Percentiles rank a stretch among this genome's conserved stretches.
Conservation (phyloP, 92 coral and sea anemone species). For the Porites divaricata region DNA sequence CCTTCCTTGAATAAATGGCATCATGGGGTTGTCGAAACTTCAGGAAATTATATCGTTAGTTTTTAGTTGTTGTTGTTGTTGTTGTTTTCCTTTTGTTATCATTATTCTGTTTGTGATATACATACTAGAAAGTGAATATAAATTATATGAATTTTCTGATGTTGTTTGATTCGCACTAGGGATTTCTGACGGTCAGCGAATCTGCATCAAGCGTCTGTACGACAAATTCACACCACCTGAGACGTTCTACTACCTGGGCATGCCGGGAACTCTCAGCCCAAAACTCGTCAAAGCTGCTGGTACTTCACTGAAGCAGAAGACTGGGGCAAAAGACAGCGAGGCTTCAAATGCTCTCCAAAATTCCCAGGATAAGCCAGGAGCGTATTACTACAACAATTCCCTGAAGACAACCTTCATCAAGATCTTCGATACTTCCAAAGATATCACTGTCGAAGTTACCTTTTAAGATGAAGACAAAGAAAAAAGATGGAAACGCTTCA, state of each 20-base stretch:
- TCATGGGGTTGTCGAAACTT: too few species aligned
- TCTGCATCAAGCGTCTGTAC: constrained; percentile 69
- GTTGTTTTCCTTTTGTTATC: too few species aligned
- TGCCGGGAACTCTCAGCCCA: constrained; percentile 67
- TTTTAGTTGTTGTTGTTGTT: too few species aligned
- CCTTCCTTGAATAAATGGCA: too few species aligned
- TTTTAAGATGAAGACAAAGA: constrained; percentile 29
- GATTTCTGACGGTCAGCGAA: constrained; percentile 53
- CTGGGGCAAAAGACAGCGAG: constrained; percentile 44
- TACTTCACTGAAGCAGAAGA: constrained; percentile 25
- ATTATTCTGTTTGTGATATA: too few species aligned
- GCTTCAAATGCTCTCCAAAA: constrained; percentile 53
- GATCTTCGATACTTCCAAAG: constrained; percentile 48
- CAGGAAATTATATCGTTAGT: too few species aligned
- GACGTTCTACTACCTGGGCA: constrained; percentile 65
- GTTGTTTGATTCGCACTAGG: constrained; percentile 24
- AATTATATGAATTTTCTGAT: background rate
- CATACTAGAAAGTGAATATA: too few species aligned
- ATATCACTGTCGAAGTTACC: constrained; percentile 54
- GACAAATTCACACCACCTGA: constrained; percentile 74
- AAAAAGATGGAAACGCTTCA: background rate
- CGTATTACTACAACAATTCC: constrained; percentile 66
- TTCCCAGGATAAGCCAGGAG: constrained; percentile 31
- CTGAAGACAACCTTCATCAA: constrained; percentile 72
- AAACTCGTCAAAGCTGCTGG: constrained; percentile 52